A percentile compares a stretch with the other conserved stretches of the same genome.
Conservation (phyloP, 1,140 invertebrate species). For the Sarcophaga peregrina region DNA sequence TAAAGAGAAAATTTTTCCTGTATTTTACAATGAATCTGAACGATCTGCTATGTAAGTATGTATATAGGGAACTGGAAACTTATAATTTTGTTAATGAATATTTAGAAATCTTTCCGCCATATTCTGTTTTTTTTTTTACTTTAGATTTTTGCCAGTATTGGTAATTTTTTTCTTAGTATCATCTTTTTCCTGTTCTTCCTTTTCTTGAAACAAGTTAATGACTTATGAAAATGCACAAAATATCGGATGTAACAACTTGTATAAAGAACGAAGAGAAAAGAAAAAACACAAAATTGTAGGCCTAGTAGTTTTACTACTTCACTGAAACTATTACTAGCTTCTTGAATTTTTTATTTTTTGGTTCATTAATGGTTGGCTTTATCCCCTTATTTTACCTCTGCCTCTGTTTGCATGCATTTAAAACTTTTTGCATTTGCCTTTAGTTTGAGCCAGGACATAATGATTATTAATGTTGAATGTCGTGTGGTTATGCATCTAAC, state of each 20-base stretch:
- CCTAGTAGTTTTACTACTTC: conserved; percentile 31
- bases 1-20: neutral
- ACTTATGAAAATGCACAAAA: conserved; percentile 17
- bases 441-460: conserved; percentile 37
- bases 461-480: conserved; percentile 33
- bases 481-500: neutral
- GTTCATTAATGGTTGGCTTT: conserved; percentile 34
- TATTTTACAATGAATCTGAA: no score
- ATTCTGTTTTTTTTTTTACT: neutral
- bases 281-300: neutral
- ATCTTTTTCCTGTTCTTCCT: neutral
- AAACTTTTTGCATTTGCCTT: neutral
- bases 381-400: neutral
- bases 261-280: neutral
- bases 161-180: no score
- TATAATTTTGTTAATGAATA: conserved; percentile 7
- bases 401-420: neutral
- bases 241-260: neutral
- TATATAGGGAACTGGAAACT: neutral
- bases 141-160: neutral
- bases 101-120: neutral
- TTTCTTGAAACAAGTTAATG: conserved; percentile 32
- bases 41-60: no score
- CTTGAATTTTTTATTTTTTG: neutral
- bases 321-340: conserved; percentile 11